A percentile compares a stretch with the other conserved stretches of the same genome.
Conservation (phyloP, 2,888 invertebrate species). For the Tenthredo notha region DNA sequence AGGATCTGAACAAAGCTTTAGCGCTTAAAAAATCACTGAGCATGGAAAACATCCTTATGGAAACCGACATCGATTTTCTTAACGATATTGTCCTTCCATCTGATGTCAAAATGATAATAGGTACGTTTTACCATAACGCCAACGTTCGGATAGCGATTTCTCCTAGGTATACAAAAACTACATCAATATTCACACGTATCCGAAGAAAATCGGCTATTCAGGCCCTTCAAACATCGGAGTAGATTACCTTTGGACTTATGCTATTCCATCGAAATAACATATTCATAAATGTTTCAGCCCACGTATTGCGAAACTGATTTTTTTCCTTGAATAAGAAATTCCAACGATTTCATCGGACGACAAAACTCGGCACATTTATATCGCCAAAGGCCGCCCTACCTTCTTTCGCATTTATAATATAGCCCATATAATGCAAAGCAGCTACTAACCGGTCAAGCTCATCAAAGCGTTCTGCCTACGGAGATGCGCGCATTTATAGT, state of each 20-base stretch:
- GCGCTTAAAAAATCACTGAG: conserved; percentile 54
- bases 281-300: neutral
- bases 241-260: neutral
- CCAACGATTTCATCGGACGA: neutral
- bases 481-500: conserved; percentile 48
- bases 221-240: neutral
- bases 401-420: conserved; percentile 49
- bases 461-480: conserved; percentile 66
- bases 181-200: neutral
- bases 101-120: conserved; percentile 24
- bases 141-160: neutral
- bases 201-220: neutral
- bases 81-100: conserved; percentile 18
- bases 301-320: neutral
- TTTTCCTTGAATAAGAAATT: neutral
- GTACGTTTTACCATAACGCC: conserved; percentile 7
- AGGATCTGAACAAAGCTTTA: conserved; percentile 53
- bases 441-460: conserved; percentile 70
- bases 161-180: neutral
- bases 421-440: conserved; percentile 30
- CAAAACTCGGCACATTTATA: neutral
- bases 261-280: neutral
- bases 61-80: conserved; percentile 24
- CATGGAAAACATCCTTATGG: conserved; percentile 50
- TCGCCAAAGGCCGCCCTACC: neutral